Base-by-base conservation (phyloP, 2,797 vertebrate species). In the Toxotes lorentzi region DNA sequence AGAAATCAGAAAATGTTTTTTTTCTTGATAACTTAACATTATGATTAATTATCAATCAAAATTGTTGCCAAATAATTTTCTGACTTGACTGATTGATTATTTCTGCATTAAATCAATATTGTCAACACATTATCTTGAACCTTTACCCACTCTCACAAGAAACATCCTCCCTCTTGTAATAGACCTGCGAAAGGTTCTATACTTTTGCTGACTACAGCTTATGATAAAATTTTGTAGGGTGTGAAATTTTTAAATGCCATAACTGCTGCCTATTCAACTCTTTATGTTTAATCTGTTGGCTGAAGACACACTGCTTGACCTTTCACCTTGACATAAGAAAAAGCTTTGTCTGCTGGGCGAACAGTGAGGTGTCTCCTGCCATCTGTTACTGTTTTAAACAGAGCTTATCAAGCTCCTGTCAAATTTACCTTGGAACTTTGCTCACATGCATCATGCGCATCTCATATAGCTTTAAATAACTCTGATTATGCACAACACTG, bases 141-240 rank as follows among this genome's bases (percentile, higher is more conserved):
- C 5, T 48, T 23, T 56, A 23, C 10, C 30, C 7, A 40, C 11
- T 32, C 32, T 70, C 51, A 72, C 43, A 71, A 74, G n/a, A 58
- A 78, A 62, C 1, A 12, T 7, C 9, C 12, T 48, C 50, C 17
- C 10, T 64, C 59, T 66, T 16, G 3, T 62, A 32, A 70, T 2
- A 45, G 51, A 61, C 60, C 50, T 24, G 60, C 47, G 59, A 84
- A 65, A 70, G 61, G 43, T 38, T 59, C 71, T 48, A 17, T 16
- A 68, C 35, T 85, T 91, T 56, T 84, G 90, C 85, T 89, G 88
- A 90, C 79, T 65, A 14, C 61, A 73, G 71, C 64, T 70, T 81
- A 76, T 81, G 89, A 84, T 89, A 85, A 88, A 60, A 88, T 82
- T 78, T 71, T 89, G 73, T 84, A 45, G 62, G 6, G 54, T 90